Percentiles rank a stretch among this genome's conserved stretches.
Conservation (phyloP, 1,140 invertebrate species). For the Listronotus bonariensis region DNA sequence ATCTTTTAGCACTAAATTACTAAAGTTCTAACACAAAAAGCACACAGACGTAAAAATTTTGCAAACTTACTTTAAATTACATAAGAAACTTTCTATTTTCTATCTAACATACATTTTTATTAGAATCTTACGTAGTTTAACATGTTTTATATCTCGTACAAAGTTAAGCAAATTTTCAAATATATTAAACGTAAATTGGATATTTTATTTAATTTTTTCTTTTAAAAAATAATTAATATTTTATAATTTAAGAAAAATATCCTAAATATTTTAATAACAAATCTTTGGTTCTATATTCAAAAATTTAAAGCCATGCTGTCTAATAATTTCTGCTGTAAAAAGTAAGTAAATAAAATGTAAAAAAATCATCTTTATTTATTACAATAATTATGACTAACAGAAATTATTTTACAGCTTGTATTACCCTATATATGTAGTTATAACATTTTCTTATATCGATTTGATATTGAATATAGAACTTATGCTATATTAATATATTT, state of each 20-base stretch:
- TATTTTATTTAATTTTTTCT: not conserved
- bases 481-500: constrained; percentile 33
- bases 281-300: too few species aligned
- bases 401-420: not conserved
- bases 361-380: too few species aligned
- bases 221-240: not conserved
- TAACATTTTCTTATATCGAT: constrained; percentile 14
- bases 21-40: constrained; percentile 12
- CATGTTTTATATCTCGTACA: constrained; percentile 16
- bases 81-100: constrained; percentile 10
- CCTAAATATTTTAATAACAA: too few species aligned
- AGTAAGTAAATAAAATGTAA: too few species aligned
- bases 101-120: constrained; percentile 32
- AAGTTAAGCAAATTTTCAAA: constrained; percentile 20
- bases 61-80: constrained; percentile 7
- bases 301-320: too few species aligned
- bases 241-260: constrained; percentile 22
- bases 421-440: constrained; percentile 18
- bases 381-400: too few species aligned
- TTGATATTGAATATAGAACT: constrained; percentile 34
- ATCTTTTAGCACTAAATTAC: not conserved
- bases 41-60: constrained; percentile 23
- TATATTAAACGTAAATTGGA: constrained; percentile 9
- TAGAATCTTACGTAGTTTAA: constrained; percentile 10
- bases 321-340: too few species aligned